Evolutionary conservation across 1,140 invertebrate genomes (phyloP), one percentile per base, ranked within the genome.

Genomic region (Drosophila rhopaloa): DNA sequence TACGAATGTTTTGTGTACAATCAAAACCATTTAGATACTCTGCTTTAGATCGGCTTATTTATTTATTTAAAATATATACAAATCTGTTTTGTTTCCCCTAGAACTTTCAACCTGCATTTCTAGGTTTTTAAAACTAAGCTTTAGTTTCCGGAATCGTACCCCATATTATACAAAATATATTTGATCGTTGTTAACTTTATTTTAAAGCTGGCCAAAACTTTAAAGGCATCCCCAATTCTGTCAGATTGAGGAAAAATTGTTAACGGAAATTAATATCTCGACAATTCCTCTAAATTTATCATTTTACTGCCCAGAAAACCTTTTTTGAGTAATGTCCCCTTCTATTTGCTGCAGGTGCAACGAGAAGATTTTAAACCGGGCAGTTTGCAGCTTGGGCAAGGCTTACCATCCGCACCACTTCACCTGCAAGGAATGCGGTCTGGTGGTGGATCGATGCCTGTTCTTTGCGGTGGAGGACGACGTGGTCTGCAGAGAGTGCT

Each of bases 371-470:
- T 40, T n/a, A 27, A n/a, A 27, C 0, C 19, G 24, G 14, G 51
- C 47, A 6, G 43, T 78, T 6, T 53, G 27, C 38, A 61, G 58
- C n/a, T 16, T 59, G 32, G 76, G 76, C 7, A 78, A 58, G 59
- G 24, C 54, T 9, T 79, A 78, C 9, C 76, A 79, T 65, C 75
- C 76, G n/a, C 54, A 51, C 14, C 76, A 79, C 43, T 79, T 79
- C 24, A 78, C 75, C 7, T 79, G 76, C 43, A 37, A 3, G 14
- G 54, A 78, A 0, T 79, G 76, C 38, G 10, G 47, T 1, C 1
- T 24, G 38, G 54, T 56, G 37, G 41, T 72, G 32, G 65, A 57
- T 27, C 37, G 37, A 2, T 14, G 13, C 3, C 14, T n/a, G 11
- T 78, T 63, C 37, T 65, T 11, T 6, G 54, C 61, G 43, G 44